Evolutionary conservation across 2,113 vertebrate genomes (phyloP).

Genomic region (Centropristis striata): DNA sequence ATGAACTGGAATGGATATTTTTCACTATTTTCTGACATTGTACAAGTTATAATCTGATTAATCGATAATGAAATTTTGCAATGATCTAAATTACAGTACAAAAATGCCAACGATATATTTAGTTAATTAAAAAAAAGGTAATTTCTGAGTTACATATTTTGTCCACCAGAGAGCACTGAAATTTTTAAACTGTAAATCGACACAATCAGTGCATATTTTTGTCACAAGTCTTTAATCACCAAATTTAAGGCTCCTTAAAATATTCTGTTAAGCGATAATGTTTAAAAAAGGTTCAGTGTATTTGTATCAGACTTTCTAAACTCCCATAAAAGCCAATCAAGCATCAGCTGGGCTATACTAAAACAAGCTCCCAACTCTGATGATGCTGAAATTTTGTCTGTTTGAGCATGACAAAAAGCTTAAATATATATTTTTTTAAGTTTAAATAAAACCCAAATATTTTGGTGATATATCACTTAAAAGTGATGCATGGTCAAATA

Average conservation of each 20-base stretch:
- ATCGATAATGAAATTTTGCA: too few relatives aligned
- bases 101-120: neutral
- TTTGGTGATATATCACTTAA: neutral
- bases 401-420: neutral
- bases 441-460: neutral
- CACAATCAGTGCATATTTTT: neutral
- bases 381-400: neutral
- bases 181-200: neutral
- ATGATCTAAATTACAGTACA: neutral
- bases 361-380: neutral
- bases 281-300: neutral
- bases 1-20: too few relatives aligned
- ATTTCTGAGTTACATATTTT: neutral
- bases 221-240: too few relatives aligned
- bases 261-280: too few relatives aligned
- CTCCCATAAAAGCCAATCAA: neutral
- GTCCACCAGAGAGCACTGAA: conserved; percentile 32
- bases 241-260: too few relatives aligned
- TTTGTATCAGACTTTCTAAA: neutral
- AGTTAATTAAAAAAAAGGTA: neutral
- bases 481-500: neutral
- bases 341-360: neutral
- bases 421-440: too few relatives aligned
- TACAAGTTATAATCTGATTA: too few relatives aligned
- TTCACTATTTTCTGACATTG: too few relatives aligned